phyloP scores from a whole-genome alignment of 2,113 vertebrate species.

The Acinonyx jubatus region DNA sequence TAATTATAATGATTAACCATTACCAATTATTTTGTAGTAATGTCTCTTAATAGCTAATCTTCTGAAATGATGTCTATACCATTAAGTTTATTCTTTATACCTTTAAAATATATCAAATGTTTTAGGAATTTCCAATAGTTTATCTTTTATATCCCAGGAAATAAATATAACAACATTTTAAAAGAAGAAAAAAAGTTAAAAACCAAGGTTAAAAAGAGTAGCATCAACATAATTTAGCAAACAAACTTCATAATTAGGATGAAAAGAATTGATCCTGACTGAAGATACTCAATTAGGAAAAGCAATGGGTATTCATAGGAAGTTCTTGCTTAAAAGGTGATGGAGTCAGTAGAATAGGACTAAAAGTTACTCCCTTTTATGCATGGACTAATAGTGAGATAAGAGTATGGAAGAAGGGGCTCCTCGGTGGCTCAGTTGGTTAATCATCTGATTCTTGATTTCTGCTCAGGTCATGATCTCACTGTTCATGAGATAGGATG shows the following conservation, averaged over 20 bases:
- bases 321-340: neutral
- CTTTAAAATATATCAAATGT: slow-evolving; percentile 50
- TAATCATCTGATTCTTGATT: no score
- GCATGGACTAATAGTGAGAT: neutral
- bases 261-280: neutral
- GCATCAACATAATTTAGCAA: slow-evolving; percentile 22
- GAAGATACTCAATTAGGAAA: neutral
- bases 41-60: slow-evolving; percentile 15
- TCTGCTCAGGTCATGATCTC: no score
- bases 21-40: neutral
- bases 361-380: neutral
- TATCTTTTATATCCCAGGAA: slow-evolving; percentile 53
- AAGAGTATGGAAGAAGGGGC: neutral
- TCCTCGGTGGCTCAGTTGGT: no score
- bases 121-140: slow-evolving; percentile 29
- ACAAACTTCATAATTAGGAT: neutral
- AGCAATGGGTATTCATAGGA: neutral
- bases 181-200: slow-evolving; percentile 30
- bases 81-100: slow-evolving; percentile 56
- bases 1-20: neutral
- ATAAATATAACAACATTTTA: slow-evolving; percentile 33
- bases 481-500: no score
- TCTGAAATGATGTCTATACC: slow-evolving; percentile 33
- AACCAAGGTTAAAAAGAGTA: slow-evolving; percentile 6
- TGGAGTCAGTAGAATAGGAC: neutral